phyloP scores from a whole-genome alignment of 2,797 vertebrate genomes.

The Triplophysa bombifrons region DNA sequence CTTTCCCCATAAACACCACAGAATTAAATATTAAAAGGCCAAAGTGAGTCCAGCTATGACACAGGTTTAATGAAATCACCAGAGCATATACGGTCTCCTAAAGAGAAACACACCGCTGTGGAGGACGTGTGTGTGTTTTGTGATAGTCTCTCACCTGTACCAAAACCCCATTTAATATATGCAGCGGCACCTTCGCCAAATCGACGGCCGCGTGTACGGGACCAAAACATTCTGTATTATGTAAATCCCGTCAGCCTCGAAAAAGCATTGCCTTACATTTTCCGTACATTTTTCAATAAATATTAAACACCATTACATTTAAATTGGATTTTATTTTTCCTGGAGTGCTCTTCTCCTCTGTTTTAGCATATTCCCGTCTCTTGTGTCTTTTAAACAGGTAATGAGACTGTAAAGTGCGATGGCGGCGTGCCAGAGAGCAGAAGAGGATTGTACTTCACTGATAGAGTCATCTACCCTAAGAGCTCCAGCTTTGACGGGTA shows the following conservation, averaged over 20 bases:
- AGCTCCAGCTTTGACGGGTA: conserved; percentile 52
- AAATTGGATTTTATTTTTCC: conserved; percentile 76
- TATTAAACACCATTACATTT: conserved; percentile 84
- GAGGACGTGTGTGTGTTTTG: conserved; percentile 7
- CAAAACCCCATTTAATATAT: conserved; percentile 56
- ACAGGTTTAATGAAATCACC: conserved; percentile 60
- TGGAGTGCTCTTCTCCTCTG: conserved; percentile 62
- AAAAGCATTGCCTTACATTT: conserved; percentile 78
- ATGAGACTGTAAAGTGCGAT: conserved; percentile 73
- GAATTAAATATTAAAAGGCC: conserved; percentile 66
- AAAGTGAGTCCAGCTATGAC: conserved; percentile 54
- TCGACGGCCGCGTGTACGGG: conserved; percentile 50
- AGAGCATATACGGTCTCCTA: conserved; percentile 45
- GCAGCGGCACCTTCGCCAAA: conserved; percentile 42
- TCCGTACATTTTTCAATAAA: conserved; percentile 84
- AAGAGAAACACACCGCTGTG: conserved; percentile 29
- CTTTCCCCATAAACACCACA: conserved; percentile 62
- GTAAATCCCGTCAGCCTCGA: conserved; percentile 74
- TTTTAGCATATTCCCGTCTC: conserved; percentile 74
- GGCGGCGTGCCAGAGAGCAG: conserved; percentile 70
- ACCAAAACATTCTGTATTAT: conserved; percentile 71
- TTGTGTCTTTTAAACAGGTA: conserved; percentile 76
- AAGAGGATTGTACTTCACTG: conserved; percentile 45
- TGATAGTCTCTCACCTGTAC: conserved; percentile 54
- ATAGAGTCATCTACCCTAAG: conserved; percentile 61